phyloP scores from a whole-genome alignment of 2,888 invertebrate genomes.

The Asteroscopus sphinx region DNA sequence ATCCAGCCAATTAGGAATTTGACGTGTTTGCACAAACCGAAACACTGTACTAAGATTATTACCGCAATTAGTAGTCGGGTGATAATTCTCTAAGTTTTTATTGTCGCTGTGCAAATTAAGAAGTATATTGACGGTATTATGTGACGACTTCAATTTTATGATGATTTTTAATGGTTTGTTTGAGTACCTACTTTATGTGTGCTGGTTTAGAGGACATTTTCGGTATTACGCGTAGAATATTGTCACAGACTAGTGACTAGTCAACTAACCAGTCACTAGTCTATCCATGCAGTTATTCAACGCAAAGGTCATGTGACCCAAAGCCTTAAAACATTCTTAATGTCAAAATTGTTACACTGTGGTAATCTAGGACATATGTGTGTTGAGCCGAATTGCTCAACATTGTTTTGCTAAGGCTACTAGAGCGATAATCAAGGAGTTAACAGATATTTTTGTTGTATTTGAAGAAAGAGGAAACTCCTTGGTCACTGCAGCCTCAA shows the following conservation, averaged over 20 bases:
- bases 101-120: slow-evolving; percentile 68
- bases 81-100: slow-evolving; percentile 55
- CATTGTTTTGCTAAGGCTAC: no score
- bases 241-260: not conserved
- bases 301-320: no score
- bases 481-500: no score
- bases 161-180: slow-evolving; percentile 43
- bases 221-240: not conserved
- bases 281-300: not conserved
- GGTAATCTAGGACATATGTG: no score
- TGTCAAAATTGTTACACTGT: no score
- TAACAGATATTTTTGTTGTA: no score
- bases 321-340: no score
- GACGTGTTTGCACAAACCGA: slow-evolving; percentile 52
- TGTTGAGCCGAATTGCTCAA: no score
- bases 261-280: no score
- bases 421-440: no score
- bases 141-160: slow-evolving; percentile 43
- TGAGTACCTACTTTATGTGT: slow-evolving; percentile 5
- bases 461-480: no score
- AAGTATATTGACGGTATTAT: slow-evolving; percentile 70
- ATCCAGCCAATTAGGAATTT: slow-evolving; percentile 64
- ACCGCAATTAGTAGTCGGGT: slow-evolving; percentile 62
- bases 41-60: slow-evolving; percentile 52
- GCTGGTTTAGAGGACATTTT: slow-evolving; percentile 24